phyloP scores from a whole-genome alignment of 2,888 invertebrate genomes.

The Parnassius apollo region DNA sequence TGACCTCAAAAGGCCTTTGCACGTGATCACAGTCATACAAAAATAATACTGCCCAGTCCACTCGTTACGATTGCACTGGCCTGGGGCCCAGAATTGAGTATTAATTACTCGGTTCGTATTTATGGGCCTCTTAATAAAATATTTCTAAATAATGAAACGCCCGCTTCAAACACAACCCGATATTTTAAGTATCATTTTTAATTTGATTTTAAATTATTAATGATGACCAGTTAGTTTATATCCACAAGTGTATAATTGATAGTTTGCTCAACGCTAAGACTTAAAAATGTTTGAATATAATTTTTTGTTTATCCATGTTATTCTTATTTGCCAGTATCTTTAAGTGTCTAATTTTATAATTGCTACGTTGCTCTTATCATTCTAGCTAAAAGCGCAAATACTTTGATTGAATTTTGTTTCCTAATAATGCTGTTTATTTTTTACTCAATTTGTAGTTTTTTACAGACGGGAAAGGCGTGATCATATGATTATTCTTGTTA shows the following conservation, averaged over 20 bases:
- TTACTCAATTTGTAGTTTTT: no score
- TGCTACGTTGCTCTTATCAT: slow-evolving; percentile 7
- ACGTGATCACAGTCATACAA: slow-evolving; percentile 19
- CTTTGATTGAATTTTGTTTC: slow-evolving; percentile 12
- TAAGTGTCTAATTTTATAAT: slow-evolving; percentile 12
- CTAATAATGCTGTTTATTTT: slow-evolving; percentile 4
- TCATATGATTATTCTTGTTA: no score
- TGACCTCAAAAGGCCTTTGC: slow-evolving; percentile 16
- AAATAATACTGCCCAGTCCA: slow-evolving; percentile 8
- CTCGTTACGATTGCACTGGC: slow-evolving; percentile 19
- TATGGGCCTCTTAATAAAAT: slow-evolving; percentile 36
- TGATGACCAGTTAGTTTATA: slow-evolving; percentile 12
- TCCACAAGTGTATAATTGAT: slow-evolving; percentile 21
- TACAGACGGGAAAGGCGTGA: no score
- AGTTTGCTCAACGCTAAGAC: slow-evolving; percentile 17
- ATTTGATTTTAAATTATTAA: slow-evolving; percentile 17
- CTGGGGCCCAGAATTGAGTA: slow-evolving; percentile 28
- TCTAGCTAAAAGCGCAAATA: slow-evolving; percentile 10
- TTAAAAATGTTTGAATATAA: slow-evolving; percentile 8
- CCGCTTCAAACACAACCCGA: slow-evolving; percentile 17
- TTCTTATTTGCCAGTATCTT: slow-evolving; percentile 15
- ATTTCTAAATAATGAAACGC: slow-evolving; percentile 29
- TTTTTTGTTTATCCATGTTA: not conserved
- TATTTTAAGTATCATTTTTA: slow-evolving; percentile 23
- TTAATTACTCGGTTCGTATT: slow-evolving; percentile 39